Evolutionary conservation across 2,888 invertebrate genomes (phyloP), one percentile per base, ranked within the genome.

Genomic region (Unio pictorum): DNA sequence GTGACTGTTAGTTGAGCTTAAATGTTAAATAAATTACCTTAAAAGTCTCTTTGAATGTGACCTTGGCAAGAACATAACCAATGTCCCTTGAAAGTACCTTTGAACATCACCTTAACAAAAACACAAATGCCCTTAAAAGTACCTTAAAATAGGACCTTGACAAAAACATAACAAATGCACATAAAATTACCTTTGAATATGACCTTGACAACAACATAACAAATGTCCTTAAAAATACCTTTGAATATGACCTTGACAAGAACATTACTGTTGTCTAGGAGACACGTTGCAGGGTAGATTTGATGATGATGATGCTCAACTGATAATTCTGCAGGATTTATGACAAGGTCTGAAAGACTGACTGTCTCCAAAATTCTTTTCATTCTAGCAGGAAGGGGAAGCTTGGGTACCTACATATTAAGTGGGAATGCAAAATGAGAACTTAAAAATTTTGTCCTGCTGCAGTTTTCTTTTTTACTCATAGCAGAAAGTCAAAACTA

Each of bases 331-430:
- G 78, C 73, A 18, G 78, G 79, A 65, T 83, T 72, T 30, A 85
- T 82, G 34, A 75, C 60, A 67, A 85, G 84, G 66, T 85, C 84
- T 17, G 63, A 60, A 30, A 84, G 62, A n/a, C 61, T 69, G 6
- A 84, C 64, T 8, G 58, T 66, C n/a, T 70, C 66, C 11, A 83
- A 55, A 20, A 66, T 70, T 11, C 61, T 45, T 55, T 68, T 71
- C 54, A 84, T 64, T 28, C 65, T 55, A 1, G 15, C 66, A n/a
- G 84, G 84, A 6, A 84, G 59, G 8, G 82, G 80, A 11, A 84
- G 76, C 11, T 59, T 30, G 17, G 69, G 59, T 30, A 75, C 59
- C 75, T 75, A 45, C 45, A 45, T 11, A 45, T 45, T 45, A 15
- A 45, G 45, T 45, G 45, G 45, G 15, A 15, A 45, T 45, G 45